Evolutionary conservation across 2,797 vertebrate species (phyloP), one percentile per base, ranked within the genome.

Genomic region (Hirundo rustica): DNA sequence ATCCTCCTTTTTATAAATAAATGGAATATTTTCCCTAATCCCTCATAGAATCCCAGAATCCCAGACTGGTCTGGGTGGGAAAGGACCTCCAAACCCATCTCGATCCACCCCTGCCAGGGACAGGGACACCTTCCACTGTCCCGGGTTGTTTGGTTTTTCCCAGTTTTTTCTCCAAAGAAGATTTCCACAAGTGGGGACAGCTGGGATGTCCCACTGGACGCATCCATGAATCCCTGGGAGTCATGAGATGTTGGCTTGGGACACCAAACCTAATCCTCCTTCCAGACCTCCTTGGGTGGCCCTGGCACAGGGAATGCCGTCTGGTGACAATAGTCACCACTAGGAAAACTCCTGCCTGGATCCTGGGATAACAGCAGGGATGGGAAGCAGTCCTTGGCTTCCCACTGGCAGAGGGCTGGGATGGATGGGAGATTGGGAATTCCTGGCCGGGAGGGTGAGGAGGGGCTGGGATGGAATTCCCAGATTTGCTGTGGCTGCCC

Each of bases 251-350:
- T 7, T 47, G 55, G 21, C 18, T 65, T 64, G 62, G 85, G 58
- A n/a, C 16, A 19, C 1, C 0, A 53, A 74, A 74, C n/a, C 10
- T 67, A 57, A 14, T 14, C 23, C 32, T 64, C 13, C 18, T 21
- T 55, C 25, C 66, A 65, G 17, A 16, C 18, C 3, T 32, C 8
- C 34, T 23, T 30, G 57, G 54, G 40, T 58, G 40, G 13, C n/a
- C n/a, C 16, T 17, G n/a, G n/a, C 32, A 11, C n/a, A 22, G 32
- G 34, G 20, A 7, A 29, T 5, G 21, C 12, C 2, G 0, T 2
- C 26, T 44, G 25, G 40, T 16, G 75, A 19, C 38, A 27, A 16
- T 2, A 8, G 47, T 7, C 48, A 12, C 38, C 2, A 0, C 6
- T 4, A 3, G n/a, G 51, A 22, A 50, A 34, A 13, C 10, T 34